Evolutionary conservation across 2,113 vertebrate species (phyloP), one percentile per base, ranked within the genome.

Genomic region (Anhinga rufa): DNA sequence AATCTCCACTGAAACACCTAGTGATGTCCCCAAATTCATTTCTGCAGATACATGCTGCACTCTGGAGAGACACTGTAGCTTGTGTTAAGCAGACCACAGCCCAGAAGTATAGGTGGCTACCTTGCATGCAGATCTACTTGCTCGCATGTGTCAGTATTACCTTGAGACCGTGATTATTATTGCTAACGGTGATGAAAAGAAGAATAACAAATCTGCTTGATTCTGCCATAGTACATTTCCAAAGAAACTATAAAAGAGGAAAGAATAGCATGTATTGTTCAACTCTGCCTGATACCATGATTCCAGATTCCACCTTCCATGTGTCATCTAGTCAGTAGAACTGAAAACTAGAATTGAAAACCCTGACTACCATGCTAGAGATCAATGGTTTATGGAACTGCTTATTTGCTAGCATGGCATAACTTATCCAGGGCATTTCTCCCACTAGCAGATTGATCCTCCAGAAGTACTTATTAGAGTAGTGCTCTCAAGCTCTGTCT

Each of bases 1-100:
- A 85, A 95, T 95, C 91, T 84, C n/a, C 14, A 28, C 77, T 82
- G 83, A 86, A 95, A 84, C 93, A 84, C 55, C 55, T 88, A 54
- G 29, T 17, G 9, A 54, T 93, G 49, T 64, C 71, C 54, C 29
- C 54, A 65, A 2, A 86, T 86, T 72, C 60, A 10, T 87, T 95
- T 91, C 49, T 91, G 21, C 31, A 44, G 78, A 46, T 89, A 32
- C 6, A 7, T 0, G 3, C 44, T 17, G 3, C 24, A 1, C 44
- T 71, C 42, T 29, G 20, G 57, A 87, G 61, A 68, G 26, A 61
- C 44, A 28, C 25, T 54, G 26, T 32, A 42, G 54, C 36, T 77
- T 66, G 46, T 62, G 40, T 49, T 75, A 78, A 86, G 51, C 69
- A 76, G 32, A 52, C 57, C 49, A 22, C 36, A 85, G 29, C 31